Percentiles rank a stretch among this genome's conserved stretches.
Evolutionary conservation across 1,140 invertebrate species (phyloP).

Genomic region (Drosophila nannoptera): DNA sequence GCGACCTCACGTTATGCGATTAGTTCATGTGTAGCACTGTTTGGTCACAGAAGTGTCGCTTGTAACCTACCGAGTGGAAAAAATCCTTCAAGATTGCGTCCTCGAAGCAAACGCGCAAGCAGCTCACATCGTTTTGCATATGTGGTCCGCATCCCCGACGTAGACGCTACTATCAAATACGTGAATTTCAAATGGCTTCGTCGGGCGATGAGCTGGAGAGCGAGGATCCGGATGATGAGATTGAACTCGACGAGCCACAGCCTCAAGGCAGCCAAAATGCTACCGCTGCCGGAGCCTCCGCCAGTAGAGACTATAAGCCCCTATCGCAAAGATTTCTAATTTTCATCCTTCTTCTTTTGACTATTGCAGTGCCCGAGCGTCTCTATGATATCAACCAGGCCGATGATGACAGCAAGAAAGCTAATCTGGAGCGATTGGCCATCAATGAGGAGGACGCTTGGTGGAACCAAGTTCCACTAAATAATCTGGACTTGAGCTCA

Average conservation of each 20-base stretch:
- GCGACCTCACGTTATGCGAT: conserved; percentile 19
- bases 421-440: conserved; percentile 83
- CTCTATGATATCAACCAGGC: conserved; percentile 90
- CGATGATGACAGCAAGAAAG: conserved; percentile 82
- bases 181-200: conserved; percentile 74
- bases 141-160: conserved; percentile 66
- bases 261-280: conserved; percentile 22
- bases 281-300: not conserved
- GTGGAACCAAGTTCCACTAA: conserved; percentile 92
- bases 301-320: conserved; percentile 34
- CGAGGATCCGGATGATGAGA: conserved; percentile 70
- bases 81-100: conserved; percentile 73
- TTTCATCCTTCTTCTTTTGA: not conserved
- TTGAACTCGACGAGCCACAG: conserved; percentile 55
- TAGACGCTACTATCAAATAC: conserved; percentile 71
- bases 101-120: conserved; percentile 57
- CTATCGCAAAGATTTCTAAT: conserved; percentile 5
- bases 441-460: conserved; percentile 84
- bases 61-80: not conserved
- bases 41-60: conserved; percentile 33
- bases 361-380: conserved; percentile 86
- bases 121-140: conserved; percentile 75
- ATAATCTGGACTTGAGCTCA: conserved; percentile 88
- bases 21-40: conserved; percentile 42
- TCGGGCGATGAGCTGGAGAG: conserved; percentile 71